Conservation (phyloP, 1,140 invertebrate species). For the Coptotermes formosanus region DNA sequence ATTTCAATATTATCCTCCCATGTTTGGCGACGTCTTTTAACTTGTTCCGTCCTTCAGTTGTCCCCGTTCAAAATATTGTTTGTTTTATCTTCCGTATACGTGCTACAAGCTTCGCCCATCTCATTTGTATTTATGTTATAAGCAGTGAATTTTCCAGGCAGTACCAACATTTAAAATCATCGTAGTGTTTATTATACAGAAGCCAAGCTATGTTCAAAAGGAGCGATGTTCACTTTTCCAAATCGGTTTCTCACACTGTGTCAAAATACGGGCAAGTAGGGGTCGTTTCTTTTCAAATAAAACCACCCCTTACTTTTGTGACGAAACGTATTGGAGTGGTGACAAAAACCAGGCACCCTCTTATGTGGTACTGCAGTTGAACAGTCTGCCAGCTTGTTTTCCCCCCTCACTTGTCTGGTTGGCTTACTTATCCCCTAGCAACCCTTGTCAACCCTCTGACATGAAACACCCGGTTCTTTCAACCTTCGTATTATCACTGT, state of each 20-base stretch:
- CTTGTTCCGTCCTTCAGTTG: too few species aligned
- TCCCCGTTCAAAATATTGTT: too few species aligned
- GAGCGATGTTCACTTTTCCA: background rate
- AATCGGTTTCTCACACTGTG: background rate
- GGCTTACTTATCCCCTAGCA: background rate
- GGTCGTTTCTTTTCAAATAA: background rate
- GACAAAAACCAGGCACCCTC: slow-evolving; percentile 10
- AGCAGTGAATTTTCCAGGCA: too few species aligned
- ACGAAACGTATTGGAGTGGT: background rate
- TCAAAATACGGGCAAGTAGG: background rate
- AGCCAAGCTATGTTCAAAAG: background rate
- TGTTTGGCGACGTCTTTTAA: too few species aligned
- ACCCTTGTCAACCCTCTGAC: background rate
- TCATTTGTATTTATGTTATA: too few species aligned
- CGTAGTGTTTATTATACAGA: background rate
- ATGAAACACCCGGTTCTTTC: slow-evolving; percentile 5
- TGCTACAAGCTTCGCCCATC: too few species aligned
- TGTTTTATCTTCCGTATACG: too few species aligned
- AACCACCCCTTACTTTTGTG: background rate
- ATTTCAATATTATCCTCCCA: too few species aligned
- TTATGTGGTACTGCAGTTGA: background rate
- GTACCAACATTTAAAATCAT: background rate
- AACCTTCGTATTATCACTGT: background rate
- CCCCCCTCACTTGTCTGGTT: background rate
- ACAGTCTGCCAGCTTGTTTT: background rate